phyloP scores from a whole-genome alignment of 2,797 vertebrate genomes.

The Paramormyrops hopkinsi region DNA sequence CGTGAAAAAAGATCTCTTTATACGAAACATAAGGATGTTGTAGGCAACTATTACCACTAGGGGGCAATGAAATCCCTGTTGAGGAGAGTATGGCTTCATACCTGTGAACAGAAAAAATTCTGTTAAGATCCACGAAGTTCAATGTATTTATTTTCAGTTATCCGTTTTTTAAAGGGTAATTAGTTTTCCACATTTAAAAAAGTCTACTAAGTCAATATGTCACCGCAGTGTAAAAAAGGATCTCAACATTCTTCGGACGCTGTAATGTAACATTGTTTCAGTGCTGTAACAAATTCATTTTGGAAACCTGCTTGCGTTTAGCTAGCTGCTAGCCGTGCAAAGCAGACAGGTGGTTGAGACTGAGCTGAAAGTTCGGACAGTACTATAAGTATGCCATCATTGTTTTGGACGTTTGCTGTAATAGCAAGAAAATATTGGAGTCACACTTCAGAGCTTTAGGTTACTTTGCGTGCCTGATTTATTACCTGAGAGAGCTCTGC shows the following conservation, averaged over 20 bases:
- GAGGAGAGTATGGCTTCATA: neutral
- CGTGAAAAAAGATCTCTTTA: neutral
- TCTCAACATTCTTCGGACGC: neutral
- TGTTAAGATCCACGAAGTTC: neutral
- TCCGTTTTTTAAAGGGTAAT: neutral
- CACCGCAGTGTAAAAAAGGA: neutral
- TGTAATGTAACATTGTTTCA: neutral
- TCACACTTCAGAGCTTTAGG: conserved; percentile 52
- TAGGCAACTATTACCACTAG: neutral
- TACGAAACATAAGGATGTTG: neutral
- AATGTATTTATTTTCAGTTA: neutral
- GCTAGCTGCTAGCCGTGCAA: neutral
- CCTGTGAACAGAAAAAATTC: neutral
- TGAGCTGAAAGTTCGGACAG: neutral
- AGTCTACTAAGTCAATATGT: neutral
- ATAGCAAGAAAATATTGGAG: conserved; percentile 32
- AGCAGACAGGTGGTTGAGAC: neutral
- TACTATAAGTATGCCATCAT: neutral
- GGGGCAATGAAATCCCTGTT: neutral
- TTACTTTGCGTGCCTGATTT: conserved; percentile 49
- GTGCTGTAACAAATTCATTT: neutral
- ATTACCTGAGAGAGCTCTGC: conserved; percentile 52
- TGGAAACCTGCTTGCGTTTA: neutral
- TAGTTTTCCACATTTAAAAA: neutral
- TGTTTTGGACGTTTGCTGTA: neutral